Conservation (phyloP, 2,113 vertebrate genomes). For the Leucopsar rothschildi region DNA sequence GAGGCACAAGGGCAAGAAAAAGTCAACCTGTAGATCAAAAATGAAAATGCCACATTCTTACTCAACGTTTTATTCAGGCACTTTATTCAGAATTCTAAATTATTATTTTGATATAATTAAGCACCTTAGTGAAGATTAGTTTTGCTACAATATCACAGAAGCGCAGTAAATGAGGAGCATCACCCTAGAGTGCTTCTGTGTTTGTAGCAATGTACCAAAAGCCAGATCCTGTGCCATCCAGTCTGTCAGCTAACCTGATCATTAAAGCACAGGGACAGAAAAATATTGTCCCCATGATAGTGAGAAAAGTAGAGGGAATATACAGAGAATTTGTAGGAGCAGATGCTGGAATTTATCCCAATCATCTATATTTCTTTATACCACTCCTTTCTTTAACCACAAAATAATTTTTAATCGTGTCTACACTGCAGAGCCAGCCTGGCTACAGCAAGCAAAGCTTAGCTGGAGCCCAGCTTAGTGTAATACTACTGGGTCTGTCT, state of each 20-base stretch:
- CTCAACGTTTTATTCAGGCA: not conserved
- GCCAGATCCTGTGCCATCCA: not conserved
- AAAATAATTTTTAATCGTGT: not conserved
- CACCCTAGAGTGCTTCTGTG: not conserved
- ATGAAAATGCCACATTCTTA: not conserved
- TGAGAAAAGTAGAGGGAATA: not conserved
- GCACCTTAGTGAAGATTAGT: not conserved
- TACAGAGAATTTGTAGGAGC: not conserved
- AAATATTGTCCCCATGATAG: not conserved
- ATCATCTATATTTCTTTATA: not conserved
- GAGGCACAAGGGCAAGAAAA: not conserved
- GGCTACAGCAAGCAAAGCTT: not conserved
- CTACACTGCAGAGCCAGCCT: not conserved
- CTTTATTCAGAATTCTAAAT: not conserved
- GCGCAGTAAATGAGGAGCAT: not conserved
- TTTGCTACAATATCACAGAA: not conserved
- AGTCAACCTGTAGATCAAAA: not conserved
- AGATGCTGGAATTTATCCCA: not conserved
- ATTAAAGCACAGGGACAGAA: not conserved
- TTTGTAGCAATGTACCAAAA: fast-evolving
- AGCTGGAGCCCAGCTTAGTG: not conserved
- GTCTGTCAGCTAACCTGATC: not conserved
- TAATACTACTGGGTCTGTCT: not conserved
- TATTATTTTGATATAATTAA: not conserved
- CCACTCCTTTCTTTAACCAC: not conserved